Base-by-base conservation (phyloP, 30 jellyfish, hydroid and myxozoan species). In the Turritopsis rubra region DNA sequence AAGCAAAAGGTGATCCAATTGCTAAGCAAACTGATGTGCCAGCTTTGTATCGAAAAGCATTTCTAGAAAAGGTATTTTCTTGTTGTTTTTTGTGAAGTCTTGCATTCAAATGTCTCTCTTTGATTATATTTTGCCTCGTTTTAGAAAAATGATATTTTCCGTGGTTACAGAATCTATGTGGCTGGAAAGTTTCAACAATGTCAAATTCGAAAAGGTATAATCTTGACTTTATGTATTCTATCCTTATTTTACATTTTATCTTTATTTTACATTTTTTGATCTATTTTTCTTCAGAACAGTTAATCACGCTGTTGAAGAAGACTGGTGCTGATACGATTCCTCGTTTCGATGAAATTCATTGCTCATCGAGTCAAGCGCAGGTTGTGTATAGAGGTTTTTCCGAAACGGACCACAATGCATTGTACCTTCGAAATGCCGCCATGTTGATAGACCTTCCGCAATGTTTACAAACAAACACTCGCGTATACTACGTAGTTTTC, bases 1-100 rank as follows among this genome's bases (percentile, higher is more conserved):
- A 77, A 77, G 85, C 53, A 1, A 77, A 77, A 77, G 85, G 85
- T 8, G 85, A 77, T 66, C 76, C 85, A 17, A 7, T 5, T 24
- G 85, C 66, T 24, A 66, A 60, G 9, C 85, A 77, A 19, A 30
- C 41, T 26, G 76, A 77, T 7, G 53, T 77, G 41, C 85, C 85
- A 19, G 18, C 21, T 16, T 60, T 29, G 28, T 77, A 24, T 24
- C 70, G 85, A 1, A 17, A 25, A 29, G 72, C 73, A 1, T 18
- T 22, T 77, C 66, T 17, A 77, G 53, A 52, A 17, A 27, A 30
- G 85, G 85, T 77, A 24, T 29, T 0, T 8, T 27, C 16, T 68
- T 17, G 28, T 19, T 68, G 60, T 41, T 13, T 41, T 5, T 3
- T 3, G 5, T 41, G 13, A 41, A 3, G 5, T 41, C 60, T 41